Base-by-base conservation (phyloP, 2,797 vertebrate genomes). In the Pantherophis vulpinus region DNA sequence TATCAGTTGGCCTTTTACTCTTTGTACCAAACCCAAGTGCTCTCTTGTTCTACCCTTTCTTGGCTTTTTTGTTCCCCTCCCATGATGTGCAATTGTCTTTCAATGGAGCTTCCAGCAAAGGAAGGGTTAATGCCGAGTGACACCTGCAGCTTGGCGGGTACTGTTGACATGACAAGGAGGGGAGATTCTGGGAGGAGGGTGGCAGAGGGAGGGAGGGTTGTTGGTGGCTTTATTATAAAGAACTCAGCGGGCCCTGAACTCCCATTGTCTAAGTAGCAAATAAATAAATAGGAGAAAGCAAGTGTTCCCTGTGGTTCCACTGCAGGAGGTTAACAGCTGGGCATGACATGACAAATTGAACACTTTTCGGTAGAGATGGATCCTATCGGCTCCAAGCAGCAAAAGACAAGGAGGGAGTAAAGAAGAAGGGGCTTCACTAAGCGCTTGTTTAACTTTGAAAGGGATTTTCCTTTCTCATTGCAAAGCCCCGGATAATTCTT, bases 311-410 rank as follows among this genome's bases (percentile, higher is more conserved):
- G 96, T 97, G 97, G 98, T 97, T 98, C 97, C 90, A 97, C 97
- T 94, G 97, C 96, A 96, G 98, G 98, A 98, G 98, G 98, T 98
- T 98, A 98, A 98, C 98, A 98, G 98, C 98, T 98, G 98, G 98
- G 98, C 98, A 97, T 98, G 98, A 98, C 98, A 98, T 98, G 98
- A 98, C 98, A 98, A 98, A 98, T 98, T 98, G 98, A 97, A 96
- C 96, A 95, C 97, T 97, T 97, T 97, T 97, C 97, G 96, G 95
- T 93, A 91, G 96, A 96, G 97, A 97, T 96, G 51, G 96, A 98
- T 98, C 96, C 96, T 97, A 97, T 97, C 96, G 94, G 97, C 96
- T 96, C 74, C 5, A 87, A 96, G 96, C 93, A 94, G 93, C 87
- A 56, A 91, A 88, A 87, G 89, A 79, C 66, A 88, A 93, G 87